phyloP scores from a whole-genome alignment of 2,113 vertebrate genomes.

The Pleuronectes platessa region DNA sequence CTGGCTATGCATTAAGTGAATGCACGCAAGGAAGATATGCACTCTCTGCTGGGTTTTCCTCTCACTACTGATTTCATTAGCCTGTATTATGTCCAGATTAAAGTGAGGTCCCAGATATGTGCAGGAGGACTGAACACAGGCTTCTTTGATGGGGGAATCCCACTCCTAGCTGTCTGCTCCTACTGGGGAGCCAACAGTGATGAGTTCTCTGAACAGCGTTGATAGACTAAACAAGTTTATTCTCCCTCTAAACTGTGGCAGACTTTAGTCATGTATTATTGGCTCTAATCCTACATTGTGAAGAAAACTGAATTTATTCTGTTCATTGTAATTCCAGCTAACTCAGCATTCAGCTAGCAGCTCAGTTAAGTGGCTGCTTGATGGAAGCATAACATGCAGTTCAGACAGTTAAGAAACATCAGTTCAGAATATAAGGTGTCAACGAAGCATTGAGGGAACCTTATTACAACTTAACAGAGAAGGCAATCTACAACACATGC shows the following conservation, averaged over 20 bases:
- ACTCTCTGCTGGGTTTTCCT: not conserved
- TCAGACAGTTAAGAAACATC: not conserved
- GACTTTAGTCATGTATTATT: conserved; percentile 47
- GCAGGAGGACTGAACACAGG: conserved; percentile 2
- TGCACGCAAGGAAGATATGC: conserved; percentile 6
- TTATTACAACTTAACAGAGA: not conserved
- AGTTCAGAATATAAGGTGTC: conserved; percentile 1
- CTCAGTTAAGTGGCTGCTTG: conserved; percentile 26
- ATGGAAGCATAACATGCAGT: conserved; percentile 32
- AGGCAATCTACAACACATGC: conserved; percentile 1
- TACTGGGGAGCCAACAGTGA: conserved; percentile 18
- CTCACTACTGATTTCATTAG: not conserved
- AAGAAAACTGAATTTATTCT: conserved; percentile 39
- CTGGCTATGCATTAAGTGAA: conserved; percentile 10
- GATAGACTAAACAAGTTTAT: conserved; percentile 38
- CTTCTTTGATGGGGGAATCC: conserved; percentile 39
- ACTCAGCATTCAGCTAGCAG: conserved; percentile 26
- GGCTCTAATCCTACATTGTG: conserved; percentile 39
- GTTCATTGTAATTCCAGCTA: conserved; percentile 25
- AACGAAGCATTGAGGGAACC: not conserved
- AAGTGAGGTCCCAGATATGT: conserved; percentile 6
- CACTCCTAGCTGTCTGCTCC: conserved; percentile 11
- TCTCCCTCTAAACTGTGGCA: conserved; percentile 20
- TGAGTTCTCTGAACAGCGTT: conserved; percentile 5
- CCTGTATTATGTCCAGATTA: conserved; percentile 2